A percentile compares a stretch with the other conserved stretches of the same genome.
Conservation (phyloP, 2,113 vertebrate genomes). For the Cheirogaleus medius region DNA sequence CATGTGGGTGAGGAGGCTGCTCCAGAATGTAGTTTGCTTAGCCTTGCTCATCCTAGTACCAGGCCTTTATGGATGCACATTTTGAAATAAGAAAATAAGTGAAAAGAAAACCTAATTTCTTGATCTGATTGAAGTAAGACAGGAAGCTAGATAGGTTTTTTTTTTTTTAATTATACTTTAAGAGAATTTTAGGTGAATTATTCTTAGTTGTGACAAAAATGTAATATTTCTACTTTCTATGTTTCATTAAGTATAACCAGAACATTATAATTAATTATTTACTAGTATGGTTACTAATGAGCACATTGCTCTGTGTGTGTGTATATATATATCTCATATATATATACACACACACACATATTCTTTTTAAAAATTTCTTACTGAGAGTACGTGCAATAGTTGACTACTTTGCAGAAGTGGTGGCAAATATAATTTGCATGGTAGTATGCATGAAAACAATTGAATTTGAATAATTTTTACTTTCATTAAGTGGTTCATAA, state of each 20-base stretch:
- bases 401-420: conserved; percentile 79
- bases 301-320: conserved; percentile 66
- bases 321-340: conserved; percentile 41
- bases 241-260: conserved; percentile 67
- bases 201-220: conserved; percentile 73
- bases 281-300: conserved; percentile 62
- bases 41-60: conserved; percentile 74
- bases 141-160: conserved; percentile 70
- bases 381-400: conserved; percentile 68
- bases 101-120: conserved; percentile 73
- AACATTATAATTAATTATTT: conserved; percentile 61
- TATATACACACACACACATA: neutral
- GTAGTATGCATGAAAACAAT: conserved; percentile 75
- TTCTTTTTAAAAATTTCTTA: conserved; percentile 54
- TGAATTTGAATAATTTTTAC: conserved; percentile 62
- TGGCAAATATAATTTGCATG: conserved; percentile 80
- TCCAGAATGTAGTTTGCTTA: conserved; percentile 73
- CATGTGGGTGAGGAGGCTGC: conserved; percentile 71
- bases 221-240: conserved; percentile 75
- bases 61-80: conserved; percentile 76
- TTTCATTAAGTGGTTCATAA: conserved; percentile 65
- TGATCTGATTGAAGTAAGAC: conserved; percentile 72
- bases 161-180: conserved; percentile 53
- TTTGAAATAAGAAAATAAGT: conserved; percentile 77
- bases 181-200: conserved; percentile 70